Base-by-base conservation (phyloP, 2,888 invertebrate genomes). In the Willowsia nigromaculata region DNA sequence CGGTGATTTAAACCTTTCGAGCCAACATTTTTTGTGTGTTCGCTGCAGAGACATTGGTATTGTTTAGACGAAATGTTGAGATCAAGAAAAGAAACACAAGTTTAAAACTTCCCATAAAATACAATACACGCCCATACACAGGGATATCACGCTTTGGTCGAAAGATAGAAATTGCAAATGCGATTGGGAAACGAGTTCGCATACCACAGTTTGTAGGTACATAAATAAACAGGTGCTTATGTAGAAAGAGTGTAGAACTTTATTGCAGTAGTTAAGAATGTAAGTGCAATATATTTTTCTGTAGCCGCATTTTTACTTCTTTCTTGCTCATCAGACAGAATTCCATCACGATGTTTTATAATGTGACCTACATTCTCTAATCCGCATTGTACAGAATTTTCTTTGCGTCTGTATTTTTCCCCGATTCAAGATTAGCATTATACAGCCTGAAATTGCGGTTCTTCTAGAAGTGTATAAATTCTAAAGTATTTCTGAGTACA, bases 301-400 rank as follows among this genome's bases (percentile, higher is more conserved):
- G 7, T 30, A 25, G 40, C 25, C 27, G 74, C 74, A 50, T 74
- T 27, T 74, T 74, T 47, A 18, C 68, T 68, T 33, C 13, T 37
- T 33, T 0, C 22, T 74, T 13, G 7, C 15, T 74, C 74, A 74
- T 74, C 74, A 50, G 65, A 65, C 50, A 62, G 37, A 82, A 65
- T 82, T 65, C 82, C 65, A 65, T 82, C 82, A 81, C 81, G 81
- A 18, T 18, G 18, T 68, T 68, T 68, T 65, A 65, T 82, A 82
- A 50, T 82, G 65, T 30, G 82, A 27, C 82, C 65, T 82, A 82
- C 65, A 65, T 82, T 50, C 25, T 50, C 9, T 65, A 82, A 62
- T 81, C 59, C 80, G 0, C 22, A 33, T n/a, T 53, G 40, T 71
- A 43, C 43, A 47, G 47, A 47, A 74, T 56, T 50, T 47, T n/a